Evolutionary conservation across 1,140 invertebrate species (phyloP).

Genomic region (Drosophila leontia): DNA sequence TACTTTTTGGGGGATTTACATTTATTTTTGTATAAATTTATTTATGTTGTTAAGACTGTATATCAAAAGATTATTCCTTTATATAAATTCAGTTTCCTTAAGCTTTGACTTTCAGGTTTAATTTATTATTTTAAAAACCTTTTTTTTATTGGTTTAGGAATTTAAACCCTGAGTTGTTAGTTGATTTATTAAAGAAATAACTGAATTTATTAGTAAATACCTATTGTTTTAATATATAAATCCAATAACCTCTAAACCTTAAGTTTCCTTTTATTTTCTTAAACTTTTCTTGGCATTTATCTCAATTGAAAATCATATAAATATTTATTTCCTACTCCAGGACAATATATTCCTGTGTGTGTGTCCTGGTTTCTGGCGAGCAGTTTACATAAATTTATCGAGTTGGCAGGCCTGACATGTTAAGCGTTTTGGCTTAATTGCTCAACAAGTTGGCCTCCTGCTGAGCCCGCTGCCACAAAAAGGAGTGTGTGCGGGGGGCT

Average conservation of each 20-base stretch:
- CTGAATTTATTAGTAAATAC: neutral
- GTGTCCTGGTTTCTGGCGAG: conserved; percentile 19
- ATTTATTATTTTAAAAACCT: neutral
- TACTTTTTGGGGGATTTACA: neutral
- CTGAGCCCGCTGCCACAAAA: conserved; percentile 27
- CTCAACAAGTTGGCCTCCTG: conserved; percentile 77
- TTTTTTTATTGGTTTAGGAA: neutral
- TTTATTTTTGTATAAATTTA: neutral
- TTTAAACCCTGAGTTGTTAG: no score
- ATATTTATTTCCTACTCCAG: conserved; percentile 1
- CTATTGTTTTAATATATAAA: neutral
- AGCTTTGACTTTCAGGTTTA: no score
- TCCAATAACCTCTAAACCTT: neutral
- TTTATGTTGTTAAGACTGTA: neutral
- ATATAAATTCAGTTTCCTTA: neutral
- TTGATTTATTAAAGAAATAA: no score
- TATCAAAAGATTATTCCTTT: neutral
- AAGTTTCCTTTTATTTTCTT: neutral
- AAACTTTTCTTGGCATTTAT: neutral
- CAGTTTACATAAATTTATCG: conserved; percentile 64
- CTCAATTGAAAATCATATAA: conserved; percentile 4
- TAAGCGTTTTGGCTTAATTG: conserved; percentile 68
- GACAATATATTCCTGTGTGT: neutral
- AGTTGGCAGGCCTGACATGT: conserved; percentile 42
- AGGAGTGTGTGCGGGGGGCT: conserved; percentile 11